Evolutionary conservation across 2,797 vertebrate species (phyloP).

Genomic region (Nannoperca obscura): DNA sequence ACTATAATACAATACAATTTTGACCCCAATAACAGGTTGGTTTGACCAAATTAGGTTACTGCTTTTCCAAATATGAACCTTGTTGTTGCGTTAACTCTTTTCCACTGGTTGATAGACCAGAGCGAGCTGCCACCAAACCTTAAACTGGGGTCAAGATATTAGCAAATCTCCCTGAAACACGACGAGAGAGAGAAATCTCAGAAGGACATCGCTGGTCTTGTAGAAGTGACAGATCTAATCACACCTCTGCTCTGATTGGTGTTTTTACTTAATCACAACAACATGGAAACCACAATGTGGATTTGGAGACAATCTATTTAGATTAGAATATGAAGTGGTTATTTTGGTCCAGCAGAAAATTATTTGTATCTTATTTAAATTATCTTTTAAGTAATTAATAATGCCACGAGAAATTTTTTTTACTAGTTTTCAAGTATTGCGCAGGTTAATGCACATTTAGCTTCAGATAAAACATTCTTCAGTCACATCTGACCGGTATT

Average conservation of each 20-base stretch:
- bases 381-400: neutral
- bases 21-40: neutral
- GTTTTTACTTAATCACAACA: neutral
- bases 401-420: neutral
- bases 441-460: neutral
- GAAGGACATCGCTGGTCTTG: neutral
- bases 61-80: slow-evolving; percentile 11
- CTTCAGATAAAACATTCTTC: neutral
- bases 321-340: neutral
- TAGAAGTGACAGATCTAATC: slow-evolving; percentile 8
- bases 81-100: neutral
- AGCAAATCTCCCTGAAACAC: neutral
- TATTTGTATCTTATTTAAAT: neutral
- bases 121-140: neutral
- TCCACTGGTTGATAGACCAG: neutral
- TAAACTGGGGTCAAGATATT: neutral
- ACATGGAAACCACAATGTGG: neutral
- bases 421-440: neutral
- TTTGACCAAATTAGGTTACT: neutral
- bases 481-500: neutral
- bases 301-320: neutral
- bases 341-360: neutral
- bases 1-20: neutral
- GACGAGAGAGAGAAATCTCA: neutral
- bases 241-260: neutral